Base-by-base conservation (phyloP, 2,797 vertebrate species). In the Spinus olivaceus region DNA sequence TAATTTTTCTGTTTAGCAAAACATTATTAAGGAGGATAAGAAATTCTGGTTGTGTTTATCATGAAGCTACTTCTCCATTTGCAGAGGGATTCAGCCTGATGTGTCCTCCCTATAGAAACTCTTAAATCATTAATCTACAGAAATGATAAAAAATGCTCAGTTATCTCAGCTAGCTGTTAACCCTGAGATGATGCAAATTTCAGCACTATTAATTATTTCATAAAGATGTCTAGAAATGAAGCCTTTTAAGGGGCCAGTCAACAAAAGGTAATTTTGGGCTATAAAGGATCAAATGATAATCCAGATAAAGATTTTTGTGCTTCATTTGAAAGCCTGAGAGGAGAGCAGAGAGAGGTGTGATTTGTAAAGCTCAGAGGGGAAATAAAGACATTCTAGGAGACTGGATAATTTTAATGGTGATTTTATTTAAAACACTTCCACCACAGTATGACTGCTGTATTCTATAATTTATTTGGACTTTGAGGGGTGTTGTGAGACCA, bases 301-400 rank as follows among this genome's bases (percentile, higher is more conserved):
- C 49, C 51, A 66, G 20, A 37, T 83, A 81, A 86, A 49, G 24
- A 16, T 44, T 89, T 64, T 66, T 67, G 4, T 46, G n/a, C 30
- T 81, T 92, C 33, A 61, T 37, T 71, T 28, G 23, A 77, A 57
- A 85, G 18, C 46, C 37, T n/a, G 13, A 88, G 59, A 84, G 28
- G 30, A 78, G 85, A 82, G 19, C 14, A 78, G 30, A 11, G 44
- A 17, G 12, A 74, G 21, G 23, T 4, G 1, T 72, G 30, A 89
- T 71, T 50, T 92, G 85, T 71, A 32, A 42, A 61, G 41, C 79
- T 94, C 91, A 33, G 60, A 88, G 46, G 72, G 28, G 35, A 88
- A 94, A 78, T 91, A 92, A 92, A 92, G 65, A 33, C 80, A 78
- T 64, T 81, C 46, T 44, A 56, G 46, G 27, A 91, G 65, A 91